Evolutionary conservation across 1,140 invertebrate species (phyloP).

Genomic region (Drosophila serrata): DNA sequence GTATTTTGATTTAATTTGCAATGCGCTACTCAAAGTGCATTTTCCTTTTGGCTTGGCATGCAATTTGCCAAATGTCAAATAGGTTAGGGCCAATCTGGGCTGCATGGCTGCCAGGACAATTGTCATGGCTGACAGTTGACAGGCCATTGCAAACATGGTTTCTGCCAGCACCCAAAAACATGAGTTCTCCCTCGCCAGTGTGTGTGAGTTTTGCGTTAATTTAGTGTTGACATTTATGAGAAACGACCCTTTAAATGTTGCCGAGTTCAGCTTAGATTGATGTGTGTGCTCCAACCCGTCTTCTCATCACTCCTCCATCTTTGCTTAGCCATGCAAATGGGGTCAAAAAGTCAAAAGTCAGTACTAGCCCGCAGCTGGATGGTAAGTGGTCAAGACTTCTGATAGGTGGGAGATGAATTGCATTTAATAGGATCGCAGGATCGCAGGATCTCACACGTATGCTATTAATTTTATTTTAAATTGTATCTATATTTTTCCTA

Average conservation of each 20-base stretch:
- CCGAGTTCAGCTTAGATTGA: constrained; percentile 54
- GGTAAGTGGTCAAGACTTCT: constrained; percentile 2
- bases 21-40: constrained; percentile 58
- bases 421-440: neutral
- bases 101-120: constrained; percentile 58
- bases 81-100: constrained; percentile 47
- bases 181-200: constrained; percentile 46
- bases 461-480: no score
- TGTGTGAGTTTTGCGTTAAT: constrained; percentile 52
- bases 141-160: constrained; percentile 25
- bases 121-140: constrained; percentile 70
- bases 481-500: no score
- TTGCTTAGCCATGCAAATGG: neutral
- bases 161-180: constrained; percentile 35
- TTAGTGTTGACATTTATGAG: constrained; percentile 80
- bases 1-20: constrained; percentile 79
- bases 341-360: constrained; percentile 34
- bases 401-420: constrained; percentile 27
- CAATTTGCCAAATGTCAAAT: constrained; percentile 59
- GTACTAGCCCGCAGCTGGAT: constrained; percentile 13
- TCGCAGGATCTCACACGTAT: no score
- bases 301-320: constrained; percentile 11
- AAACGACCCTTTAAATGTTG: constrained; percentile 62
- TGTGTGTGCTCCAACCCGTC: constrained; percentile 35
- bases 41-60: constrained; percentile 45